A percentile compares a stretch with the other conserved stretches of the same genome.
Conservation (phyloP, 2,797 vertebrate genomes). For the Chiroxiphia lanceolata region DNA sequence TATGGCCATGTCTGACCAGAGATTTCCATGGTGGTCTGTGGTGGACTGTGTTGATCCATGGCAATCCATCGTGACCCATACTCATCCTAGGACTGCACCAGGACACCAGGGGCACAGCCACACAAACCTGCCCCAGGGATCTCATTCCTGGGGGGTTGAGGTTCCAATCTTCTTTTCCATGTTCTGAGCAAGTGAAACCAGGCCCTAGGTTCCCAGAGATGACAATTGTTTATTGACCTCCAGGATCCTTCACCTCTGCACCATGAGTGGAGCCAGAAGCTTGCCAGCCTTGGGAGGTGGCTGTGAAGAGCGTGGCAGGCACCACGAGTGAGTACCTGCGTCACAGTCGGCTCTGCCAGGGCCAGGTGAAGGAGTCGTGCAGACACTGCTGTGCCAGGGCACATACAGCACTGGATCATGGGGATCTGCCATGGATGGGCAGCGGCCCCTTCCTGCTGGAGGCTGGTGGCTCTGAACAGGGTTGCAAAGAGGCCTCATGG, state of each 20-base stretch:
- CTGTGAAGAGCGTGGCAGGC: background rate
- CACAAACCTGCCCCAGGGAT: accelerated
- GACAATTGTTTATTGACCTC: background rate
- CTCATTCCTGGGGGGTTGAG: background rate
- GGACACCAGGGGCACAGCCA: background rate
- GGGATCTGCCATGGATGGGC: background rate
- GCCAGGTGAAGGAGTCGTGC: accelerated
- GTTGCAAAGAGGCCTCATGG: accelerated
- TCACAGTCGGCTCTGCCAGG: accelerated
- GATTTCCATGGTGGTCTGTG: too few species aligned
- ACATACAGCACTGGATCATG: accelerated
- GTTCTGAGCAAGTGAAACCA: background rate
- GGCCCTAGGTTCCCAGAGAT: background rate
- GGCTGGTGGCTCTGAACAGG: background rate
- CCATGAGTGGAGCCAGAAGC: background rate
- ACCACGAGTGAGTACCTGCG: too few species aligned
- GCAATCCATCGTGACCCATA: too few species aligned
- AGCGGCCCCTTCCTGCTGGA: background rate
- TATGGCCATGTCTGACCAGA: background rate
- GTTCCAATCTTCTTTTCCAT: background rate
- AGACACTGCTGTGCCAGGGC: background rate
- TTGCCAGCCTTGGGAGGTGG: background rate
- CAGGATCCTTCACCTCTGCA: background rate
- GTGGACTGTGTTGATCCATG: background rate
- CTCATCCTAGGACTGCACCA: too few species aligned